Percentiles rank a stretch among this genome's conserved stretches.
Conservation (phyloP, 2,888 invertebrate species). For the Unio pictorum region DNA sequence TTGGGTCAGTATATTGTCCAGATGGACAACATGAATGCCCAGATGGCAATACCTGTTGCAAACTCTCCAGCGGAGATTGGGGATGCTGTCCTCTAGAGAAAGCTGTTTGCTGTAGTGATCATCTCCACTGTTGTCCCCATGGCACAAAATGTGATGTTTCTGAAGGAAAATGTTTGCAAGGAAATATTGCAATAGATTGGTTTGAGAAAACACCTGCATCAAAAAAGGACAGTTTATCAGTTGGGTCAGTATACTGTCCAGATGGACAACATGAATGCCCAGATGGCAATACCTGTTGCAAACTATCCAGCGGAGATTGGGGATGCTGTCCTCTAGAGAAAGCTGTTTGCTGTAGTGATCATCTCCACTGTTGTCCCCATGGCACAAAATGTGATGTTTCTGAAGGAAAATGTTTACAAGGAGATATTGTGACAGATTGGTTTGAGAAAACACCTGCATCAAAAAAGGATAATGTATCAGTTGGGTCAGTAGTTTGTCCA, state of each 20-base stretch:
- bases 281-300: conserved; percentile 5
- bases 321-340: conserved; percentile 7
- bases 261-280: neutral
- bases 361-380: conserved; percentile 50
- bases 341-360: conserved; percentile 63
- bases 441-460: too few relatives aligned
- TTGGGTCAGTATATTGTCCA: too few relatives aligned
- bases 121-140: conserved; percentile 43
- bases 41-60: conserved; percentile 53
- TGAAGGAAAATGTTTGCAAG: conserved; percentile 5
- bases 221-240: too few relatives aligned
- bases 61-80: conserved; percentile 42
- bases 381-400: conserved; percentile 11
- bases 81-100: conserved; percentile 64
- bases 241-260: too few relatives aligned
- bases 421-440: too few relatives aligned
- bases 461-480: too few relatives aligned
- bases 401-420: too few relatives aligned
- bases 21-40: conserved; percentile 19
- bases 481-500: too few relatives aligned
- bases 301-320: neutral
- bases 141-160: conserved; percentile 30
- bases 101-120: conserved; percentile 42
- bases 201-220: neutral
- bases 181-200: conserved; percentile 12